Conservation (phyloP, 2,888 invertebrate species). For the Galerucella calmariensis region DNA sequence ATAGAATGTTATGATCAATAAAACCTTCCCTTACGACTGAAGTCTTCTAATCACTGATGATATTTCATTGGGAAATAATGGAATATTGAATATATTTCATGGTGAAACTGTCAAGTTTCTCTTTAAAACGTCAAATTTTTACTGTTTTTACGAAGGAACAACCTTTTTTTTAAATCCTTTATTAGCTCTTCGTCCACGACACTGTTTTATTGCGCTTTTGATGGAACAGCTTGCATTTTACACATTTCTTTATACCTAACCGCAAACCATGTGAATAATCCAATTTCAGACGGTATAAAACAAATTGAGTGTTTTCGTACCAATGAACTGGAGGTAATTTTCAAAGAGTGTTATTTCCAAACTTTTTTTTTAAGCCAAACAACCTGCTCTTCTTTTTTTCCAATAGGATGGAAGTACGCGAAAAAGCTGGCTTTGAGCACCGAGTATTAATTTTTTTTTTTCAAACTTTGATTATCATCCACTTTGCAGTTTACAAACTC, state of each 20-base stretch:
- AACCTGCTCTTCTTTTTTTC: slow-evolving; percentile 14
- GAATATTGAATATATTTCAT: no score
- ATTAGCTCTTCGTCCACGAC: background rate
- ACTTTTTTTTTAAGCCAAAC: slow-evolving; percentile 18
- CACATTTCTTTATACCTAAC: slow-evolving; percentile 22
- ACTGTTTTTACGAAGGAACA: background rate
- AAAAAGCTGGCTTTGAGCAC: slow-evolving; percentile 13
- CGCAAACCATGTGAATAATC: slow-evolving; percentile 20
- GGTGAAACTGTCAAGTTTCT: no score
- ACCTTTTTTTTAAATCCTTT: background rate
- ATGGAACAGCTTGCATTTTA: background rate
- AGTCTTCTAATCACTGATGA: no score
- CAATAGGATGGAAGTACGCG: slow-evolving; percentile 20
- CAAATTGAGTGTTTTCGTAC: slow-evolving; percentile 32
- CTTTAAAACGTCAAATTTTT: no score
- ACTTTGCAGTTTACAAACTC: background rate
- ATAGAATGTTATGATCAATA: no score
- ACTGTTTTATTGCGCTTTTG: background rate
- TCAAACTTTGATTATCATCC: background rate
- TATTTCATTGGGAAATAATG: no score
- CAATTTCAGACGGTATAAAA: slow-evolving; percentile 22
- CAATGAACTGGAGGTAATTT: slow-evolving; percentile 32
- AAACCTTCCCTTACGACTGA: no score
- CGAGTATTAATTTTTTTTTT: slow-evolving; percentile 11
- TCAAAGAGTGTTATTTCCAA: slow-evolving; percentile 32